These are phyloP conservation scores for Caenorhabditis latens DNA, from an alignment of 1,140 invertebrate genomes.

Conservation along the genomic window DNA sequence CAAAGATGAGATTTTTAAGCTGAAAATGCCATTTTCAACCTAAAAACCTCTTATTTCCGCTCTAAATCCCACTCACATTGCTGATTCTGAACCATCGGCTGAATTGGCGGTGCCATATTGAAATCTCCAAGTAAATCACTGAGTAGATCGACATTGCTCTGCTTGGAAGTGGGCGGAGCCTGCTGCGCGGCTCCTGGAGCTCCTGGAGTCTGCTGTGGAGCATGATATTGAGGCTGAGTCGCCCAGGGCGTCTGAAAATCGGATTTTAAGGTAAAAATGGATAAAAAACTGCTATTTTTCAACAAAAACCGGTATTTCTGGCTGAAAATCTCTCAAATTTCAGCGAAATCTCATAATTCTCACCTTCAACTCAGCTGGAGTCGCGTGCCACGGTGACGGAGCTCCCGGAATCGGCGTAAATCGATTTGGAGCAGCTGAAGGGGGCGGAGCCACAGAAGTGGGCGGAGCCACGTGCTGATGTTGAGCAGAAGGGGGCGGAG, in stretches of 20 bases:
- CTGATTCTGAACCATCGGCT: not conserved
- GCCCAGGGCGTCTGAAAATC: not conserved
- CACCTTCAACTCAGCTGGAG: not conserved
- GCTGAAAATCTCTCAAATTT: not conserved
- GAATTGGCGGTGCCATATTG: conserved; percentile 10
- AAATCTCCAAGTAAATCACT: conserved; percentile 48
- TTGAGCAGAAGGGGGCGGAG: conserved; percentile 13
- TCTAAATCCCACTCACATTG: not conserved
- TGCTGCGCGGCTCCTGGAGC: not conserved
- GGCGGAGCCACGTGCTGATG: not conserved
- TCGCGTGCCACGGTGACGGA: conserved; percentile 40
- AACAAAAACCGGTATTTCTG: not conserved
- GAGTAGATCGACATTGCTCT: conserved; percentile 42
- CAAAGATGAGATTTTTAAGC: no score
- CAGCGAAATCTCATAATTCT: not conserved
- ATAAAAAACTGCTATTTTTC: no score
- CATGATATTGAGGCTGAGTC: conserved; percentile 20
- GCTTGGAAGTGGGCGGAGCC: not conserved
- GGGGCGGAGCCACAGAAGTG: not conserved
- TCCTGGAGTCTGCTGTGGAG: not conserved
- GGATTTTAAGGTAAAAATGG: no score
- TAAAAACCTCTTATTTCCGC: no score
- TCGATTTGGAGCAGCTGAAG: not conserved
- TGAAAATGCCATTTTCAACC: no score
- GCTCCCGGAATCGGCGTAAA: not conserved